These are phyloP conservation scores for Nymphalis io DNA, from an alignment of 1,140 invertebrate species.

Conservation along the genomic window DNA sequence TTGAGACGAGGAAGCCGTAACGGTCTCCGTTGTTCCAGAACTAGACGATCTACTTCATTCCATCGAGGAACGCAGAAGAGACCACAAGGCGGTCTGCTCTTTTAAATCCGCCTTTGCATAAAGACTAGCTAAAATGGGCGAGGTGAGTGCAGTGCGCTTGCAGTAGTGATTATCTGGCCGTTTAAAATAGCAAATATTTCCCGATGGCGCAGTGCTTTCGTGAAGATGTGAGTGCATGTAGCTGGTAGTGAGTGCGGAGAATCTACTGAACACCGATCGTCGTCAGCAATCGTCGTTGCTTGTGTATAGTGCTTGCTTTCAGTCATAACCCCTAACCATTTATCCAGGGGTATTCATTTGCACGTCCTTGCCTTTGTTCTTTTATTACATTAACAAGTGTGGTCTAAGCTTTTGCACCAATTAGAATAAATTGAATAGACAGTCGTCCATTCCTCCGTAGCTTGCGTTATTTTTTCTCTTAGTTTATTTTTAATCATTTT, in stretches of 20 bases:
- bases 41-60: conserved; percentile 73
- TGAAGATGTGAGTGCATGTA: conserved; percentile 70
- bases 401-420: conserved; percentile 39
- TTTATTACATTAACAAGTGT: conserved; percentile 31
- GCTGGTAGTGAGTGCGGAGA: conserved; percentile 57
- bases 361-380: conserved; percentile 62
- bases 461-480: conserved; percentile 14
- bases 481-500: neutral
- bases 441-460: neutral
- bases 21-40: conserved; percentile 77
- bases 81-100: conserved; percentile 72
- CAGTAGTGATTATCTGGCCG: conserved; percentile 69
- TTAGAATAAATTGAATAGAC: conserved; percentile 11
- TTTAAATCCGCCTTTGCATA: conserved; percentile 76
- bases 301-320: conserved; percentile 54
- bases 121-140: conserved; percentile 79
- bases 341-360: conserved; percentile 41
- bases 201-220: conserved; percentile 58
- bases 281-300: conserved; percentile 35
- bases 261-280: conserved; percentile 15
- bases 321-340: conserved; percentile 36
- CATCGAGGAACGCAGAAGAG: conserved; percentile 72
- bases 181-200: conserved; percentile 53
- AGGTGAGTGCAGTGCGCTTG: conserved; percentile 77
- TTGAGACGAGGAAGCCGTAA: conserved; percentile 74